phyloP scores from a whole-genome alignment of 2,113 vertebrate genomes.

The Scomber japonicus region DNA sequence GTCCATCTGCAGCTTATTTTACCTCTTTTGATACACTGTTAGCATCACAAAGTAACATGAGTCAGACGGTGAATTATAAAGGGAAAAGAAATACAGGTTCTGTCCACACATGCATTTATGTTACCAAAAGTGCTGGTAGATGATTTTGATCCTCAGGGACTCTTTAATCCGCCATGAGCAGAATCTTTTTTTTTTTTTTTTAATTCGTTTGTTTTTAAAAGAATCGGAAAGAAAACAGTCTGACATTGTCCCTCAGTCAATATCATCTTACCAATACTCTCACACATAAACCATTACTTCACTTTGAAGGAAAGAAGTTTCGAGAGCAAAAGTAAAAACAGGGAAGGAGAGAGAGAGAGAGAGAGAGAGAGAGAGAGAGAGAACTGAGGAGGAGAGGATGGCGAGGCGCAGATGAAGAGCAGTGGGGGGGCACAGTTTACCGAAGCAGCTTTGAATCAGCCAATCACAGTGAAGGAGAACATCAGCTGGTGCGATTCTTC shows the following conservation, averaged over 20 bases:
- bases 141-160: conserved; percentile 52
- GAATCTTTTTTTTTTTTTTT: conserved; percentile 15
- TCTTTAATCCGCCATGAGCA: conserved; percentile 32
- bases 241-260: conserved; percentile 42
- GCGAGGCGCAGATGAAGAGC: conserved; percentile 71
- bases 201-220: not conserved
- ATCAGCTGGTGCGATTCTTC: conserved; percentile 84
- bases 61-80: conserved; percentile 52
- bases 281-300: conserved; percentile 58
- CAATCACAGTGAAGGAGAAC: conserved; percentile 87
- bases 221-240: conserved; percentile 39
- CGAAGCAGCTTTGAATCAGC: conserved; percentile 84
- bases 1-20: conserved; percentile 69
- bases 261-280: conserved; percentile 59
- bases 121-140: conserved; percentile 63
- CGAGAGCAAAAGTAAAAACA: conserved; percentile 57
- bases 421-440: conserved; percentile 80
- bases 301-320: conserved; percentile 47
- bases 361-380: conserved; percentile 17
- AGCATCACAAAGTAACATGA: conserved; percentile 71
- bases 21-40: conserved; percentile 65
- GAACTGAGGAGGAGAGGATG: conserved; percentile 49
- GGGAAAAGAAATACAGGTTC: conserved; percentile 60
- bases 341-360: conserved; percentile 42
- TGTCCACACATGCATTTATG: conserved; percentile 68